Conservation (phyloP, 1,140 invertebrate genomes). For the Caenorhabditis elegans region DNA sequence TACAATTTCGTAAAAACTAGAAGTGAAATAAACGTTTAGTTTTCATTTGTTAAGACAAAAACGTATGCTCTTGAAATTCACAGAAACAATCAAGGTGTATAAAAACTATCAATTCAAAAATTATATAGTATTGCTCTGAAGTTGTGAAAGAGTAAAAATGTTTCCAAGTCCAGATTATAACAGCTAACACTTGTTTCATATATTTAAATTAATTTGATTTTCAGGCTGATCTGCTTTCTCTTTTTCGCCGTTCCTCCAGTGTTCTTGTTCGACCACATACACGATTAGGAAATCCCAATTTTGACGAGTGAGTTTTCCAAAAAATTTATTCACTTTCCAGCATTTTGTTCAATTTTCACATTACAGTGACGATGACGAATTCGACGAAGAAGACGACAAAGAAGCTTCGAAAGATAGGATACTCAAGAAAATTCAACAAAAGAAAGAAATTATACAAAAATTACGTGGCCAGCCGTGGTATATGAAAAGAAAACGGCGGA, state of each 20-base stretch:
- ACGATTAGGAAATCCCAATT: constrained; percentile 9
- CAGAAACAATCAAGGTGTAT: no score
- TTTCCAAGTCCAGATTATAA: no score
- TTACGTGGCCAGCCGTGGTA: constrained; percentile 85
- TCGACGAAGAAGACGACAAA: constrained; percentile 53
- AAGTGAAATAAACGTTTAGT: no score
- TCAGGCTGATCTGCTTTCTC: constrained; percentile 50
- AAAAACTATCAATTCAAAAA: no score
- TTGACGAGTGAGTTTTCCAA: not conserved
- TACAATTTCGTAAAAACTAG: no score
- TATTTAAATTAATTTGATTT: not conserved
- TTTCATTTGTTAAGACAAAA: no score
- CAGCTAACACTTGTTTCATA: no score
- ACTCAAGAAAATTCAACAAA: constrained; percentile 83
- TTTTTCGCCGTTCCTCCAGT: constrained; percentile 54
- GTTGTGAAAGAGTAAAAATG: no score
- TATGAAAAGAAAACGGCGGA: constrained; percentile 80
- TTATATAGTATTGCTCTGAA: no score
- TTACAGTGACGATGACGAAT: constrained; percentile 47
- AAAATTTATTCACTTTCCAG: not conserved
- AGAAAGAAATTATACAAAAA: constrained; percentile 85
- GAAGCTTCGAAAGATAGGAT: constrained; percentile 66
- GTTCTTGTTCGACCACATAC: constrained; percentile 36
- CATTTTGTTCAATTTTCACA: no score
- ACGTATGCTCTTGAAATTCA: no score